These are phyloP conservation scores for Laticauda colubrina DNA, from an alignment of 2,113 vertebrate genomes.

Conservation along the genomic window DNA sequence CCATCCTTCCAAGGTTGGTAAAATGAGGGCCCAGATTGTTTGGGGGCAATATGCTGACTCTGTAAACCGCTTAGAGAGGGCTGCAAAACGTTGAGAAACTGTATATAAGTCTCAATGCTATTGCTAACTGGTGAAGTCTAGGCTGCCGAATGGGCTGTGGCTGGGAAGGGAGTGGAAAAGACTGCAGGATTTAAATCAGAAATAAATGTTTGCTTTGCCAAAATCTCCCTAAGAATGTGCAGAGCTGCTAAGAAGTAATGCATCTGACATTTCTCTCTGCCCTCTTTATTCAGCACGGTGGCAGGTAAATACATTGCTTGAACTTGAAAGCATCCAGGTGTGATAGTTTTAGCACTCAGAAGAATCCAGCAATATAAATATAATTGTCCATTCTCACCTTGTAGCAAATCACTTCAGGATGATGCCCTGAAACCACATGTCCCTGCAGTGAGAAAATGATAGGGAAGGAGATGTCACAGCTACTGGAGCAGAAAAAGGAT, in stretches of 20 bases:
- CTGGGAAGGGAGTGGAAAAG: conserved; percentile 44
- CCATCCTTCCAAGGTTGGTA: not conserved
- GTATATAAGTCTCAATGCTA: not conserved
- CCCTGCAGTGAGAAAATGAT: not conserved
- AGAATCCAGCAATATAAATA: conserved; percentile 44
- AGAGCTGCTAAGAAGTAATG: conserved; percentile 40
- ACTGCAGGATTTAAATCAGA: conserved; percentile 47
- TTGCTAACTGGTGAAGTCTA: not conserved
- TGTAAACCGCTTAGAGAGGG: not conserved
- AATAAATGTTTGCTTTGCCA: conserved; percentile 47
- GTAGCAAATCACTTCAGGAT: conserved; percentile 37
- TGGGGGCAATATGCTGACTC: not conserved
- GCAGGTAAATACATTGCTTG: conserved; percentile 45
- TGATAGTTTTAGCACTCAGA: conserved; percentile 43
- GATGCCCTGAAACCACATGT: conserved; percentile 24
- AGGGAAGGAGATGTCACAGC: not conserved
- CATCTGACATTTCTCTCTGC: conserved; percentile 46
- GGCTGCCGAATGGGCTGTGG: conserved; percentile 38
- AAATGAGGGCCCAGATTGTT: not conserved
- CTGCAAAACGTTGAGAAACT: not conserved
- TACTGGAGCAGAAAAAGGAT: not conserved
- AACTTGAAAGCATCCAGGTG: conserved; percentile 49
- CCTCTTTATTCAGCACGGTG: conserved; percentile 45
- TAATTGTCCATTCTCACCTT: conserved; percentile 40
- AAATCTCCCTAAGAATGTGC: conserved; percentile 46